phyloP scores from a whole-genome alignment of 1,140 invertebrate species.

The Drosophila tristis region DNA sequence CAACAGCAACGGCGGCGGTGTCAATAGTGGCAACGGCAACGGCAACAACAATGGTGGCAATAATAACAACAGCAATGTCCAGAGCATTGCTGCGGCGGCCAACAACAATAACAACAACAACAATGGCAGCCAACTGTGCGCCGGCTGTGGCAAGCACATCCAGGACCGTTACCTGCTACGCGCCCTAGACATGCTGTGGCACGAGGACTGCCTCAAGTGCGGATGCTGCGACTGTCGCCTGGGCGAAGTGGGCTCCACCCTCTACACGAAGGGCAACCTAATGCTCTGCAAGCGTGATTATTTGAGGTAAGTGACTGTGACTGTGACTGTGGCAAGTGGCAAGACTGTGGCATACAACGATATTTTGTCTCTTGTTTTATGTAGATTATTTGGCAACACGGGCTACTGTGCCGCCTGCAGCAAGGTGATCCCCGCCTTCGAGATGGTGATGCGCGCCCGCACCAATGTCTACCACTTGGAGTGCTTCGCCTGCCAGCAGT shows the following conservation, averaged over 20 bases:
- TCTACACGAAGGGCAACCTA: constrained; percentile 98
- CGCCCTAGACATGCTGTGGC: constrained; percentile 97
- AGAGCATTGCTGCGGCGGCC: constrained; percentile 68
- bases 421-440: constrained; percentile 98
- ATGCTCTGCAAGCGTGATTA: constrained; percentile 99
- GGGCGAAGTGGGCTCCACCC: constrained; percentile 98
- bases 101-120: constrained; percentile 84
- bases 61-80: constrained; percentile 53
- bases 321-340: too few species aligned
- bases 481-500: constrained; percentile 99
- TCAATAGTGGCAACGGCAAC: constrained; percentile 49
- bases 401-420: constrained; percentile 97
- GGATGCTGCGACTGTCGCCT: constrained; percentile 98
- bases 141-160: constrained; percentile 94
- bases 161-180: constrained; percentile 93
- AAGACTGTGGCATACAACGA: too few species aligned
- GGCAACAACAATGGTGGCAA: constrained; percentile 36
- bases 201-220: constrained; percentile 99
- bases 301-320: constrained; percentile 89
- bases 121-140: constrained; percentile 90
- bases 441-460: constrained; percentile 99
- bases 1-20: constrained; percentile 68
- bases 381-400: constrained; percentile 93
- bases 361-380: constrained; percentile 21
- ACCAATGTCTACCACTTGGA: constrained; percentile 98